Evolutionary conservation across 1,140 invertebrate genomes (phyloP).

Genomic region (Zaprionus camerounensis): DNA sequence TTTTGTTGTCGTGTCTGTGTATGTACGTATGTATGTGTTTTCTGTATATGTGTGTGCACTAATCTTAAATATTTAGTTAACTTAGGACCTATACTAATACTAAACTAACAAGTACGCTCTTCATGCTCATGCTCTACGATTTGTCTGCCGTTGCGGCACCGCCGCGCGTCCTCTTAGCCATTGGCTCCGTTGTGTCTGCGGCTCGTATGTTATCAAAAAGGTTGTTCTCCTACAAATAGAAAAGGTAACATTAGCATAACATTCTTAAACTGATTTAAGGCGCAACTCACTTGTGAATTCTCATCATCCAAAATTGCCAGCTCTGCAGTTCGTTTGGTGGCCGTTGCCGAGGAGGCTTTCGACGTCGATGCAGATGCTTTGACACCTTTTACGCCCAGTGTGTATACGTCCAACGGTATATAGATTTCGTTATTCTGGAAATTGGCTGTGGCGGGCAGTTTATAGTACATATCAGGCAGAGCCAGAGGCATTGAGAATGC

Average conservation of each 20-base stretch:
- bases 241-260: neutral
- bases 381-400: constrained; percentile 55
- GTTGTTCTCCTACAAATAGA: constrained; percentile 60
- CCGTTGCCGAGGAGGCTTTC: constrained; percentile 32
- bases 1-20: constrained; percentile 42
- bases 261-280: neutral
- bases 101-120: constrained; percentile 72
- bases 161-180: constrained; percentile 68
- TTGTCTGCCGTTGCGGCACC: constrained; percentile 60
- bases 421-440: constrained; percentile 78
- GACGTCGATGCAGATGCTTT: constrained; percentile 49
- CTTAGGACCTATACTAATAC: constrained; percentile 71
- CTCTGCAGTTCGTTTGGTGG: constrained; percentile 57
- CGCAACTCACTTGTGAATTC: constrained; percentile 52
- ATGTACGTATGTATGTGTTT: constrained; percentile 38
- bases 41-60: constrained; percentile 38
- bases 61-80: constrained; percentile 79
- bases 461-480: constrained; percentile 82
- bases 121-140: constrained; percentile 50
- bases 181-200: constrained; percentile 70
- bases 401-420: constrained; percentile 77
- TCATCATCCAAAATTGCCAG: constrained; percentile 58
- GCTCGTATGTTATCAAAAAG: constrained; percentile 70
- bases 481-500: constrained; percentile 72
- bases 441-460: constrained; percentile 58